phyloP scores from a whole-genome alignment of 2,888 invertebrate genomes.

The Stenodema calcarata region DNA sequence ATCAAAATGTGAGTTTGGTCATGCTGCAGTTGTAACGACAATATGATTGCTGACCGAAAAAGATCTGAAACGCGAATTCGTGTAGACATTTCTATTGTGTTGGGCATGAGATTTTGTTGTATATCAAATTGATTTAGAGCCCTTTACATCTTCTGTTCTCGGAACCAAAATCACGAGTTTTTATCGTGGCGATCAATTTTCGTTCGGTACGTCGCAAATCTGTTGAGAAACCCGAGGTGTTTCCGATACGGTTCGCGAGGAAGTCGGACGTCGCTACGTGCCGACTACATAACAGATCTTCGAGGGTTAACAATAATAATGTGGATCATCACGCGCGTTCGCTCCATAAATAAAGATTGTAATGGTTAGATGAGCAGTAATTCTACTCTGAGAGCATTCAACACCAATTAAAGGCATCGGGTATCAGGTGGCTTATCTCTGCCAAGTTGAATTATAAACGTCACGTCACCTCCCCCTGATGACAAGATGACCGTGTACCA shows the following conservation, averaged over 20 bases:
- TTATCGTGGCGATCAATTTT: not conserved
- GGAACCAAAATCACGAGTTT: too few species aligned
- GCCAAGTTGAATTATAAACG: not conserved
- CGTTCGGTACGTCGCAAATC: not conserved
- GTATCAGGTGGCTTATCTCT: conserved; percentile 14
- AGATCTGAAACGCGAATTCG: too few species aligned
- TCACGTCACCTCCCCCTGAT: not conserved
- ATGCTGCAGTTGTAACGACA: too few species aligned
- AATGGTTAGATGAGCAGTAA: not conserved
- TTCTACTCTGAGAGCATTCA: conserved; percentile 18
- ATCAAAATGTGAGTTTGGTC: too few species aligned
- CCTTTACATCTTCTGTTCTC: too few species aligned
- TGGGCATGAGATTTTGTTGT: too few species aligned
- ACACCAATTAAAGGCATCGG: conserved; percentile 28
- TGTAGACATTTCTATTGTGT: too few species aligned
- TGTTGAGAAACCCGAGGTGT: not conserved
- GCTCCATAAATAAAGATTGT: not conserved
- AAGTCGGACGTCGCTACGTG: not conserved
- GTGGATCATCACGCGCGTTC: not conserved
- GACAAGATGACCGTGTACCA: not conserved
- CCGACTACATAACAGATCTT: not conserved
- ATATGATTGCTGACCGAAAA: too few species aligned
- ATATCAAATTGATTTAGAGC: too few species aligned
- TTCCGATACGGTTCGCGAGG: not conserved
- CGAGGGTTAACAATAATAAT: not conserved